A percentile compares a stretch with the other conserved stretches of the same genome.
Evolutionary conservation across 2,113 vertebrate species (phyloP).

Genomic region (Melanotaenia duboulayi): DNA sequence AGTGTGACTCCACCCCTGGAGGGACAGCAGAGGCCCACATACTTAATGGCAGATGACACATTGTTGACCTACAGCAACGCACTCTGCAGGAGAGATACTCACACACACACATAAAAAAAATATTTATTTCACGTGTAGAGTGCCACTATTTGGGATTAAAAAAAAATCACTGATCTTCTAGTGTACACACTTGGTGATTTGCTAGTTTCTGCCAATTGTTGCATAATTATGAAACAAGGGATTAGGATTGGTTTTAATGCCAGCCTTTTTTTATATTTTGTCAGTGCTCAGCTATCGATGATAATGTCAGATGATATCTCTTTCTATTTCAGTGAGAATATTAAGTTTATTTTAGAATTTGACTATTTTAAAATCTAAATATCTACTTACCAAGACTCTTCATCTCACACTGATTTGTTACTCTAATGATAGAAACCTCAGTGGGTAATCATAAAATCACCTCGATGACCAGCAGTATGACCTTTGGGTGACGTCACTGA

Average conservation of each 20-base stretch:
- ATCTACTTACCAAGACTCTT: too few relatives aligned
- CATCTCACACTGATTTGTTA: neutral
- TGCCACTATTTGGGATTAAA: conserved; percentile 6
- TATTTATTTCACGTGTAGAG: conserved; percentile 5
- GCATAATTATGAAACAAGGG: neutral
- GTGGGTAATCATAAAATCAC: neutral
- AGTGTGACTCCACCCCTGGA: conserved; percentile 34
- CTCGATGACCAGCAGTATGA: neutral
- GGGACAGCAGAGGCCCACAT: conserved; percentile 56
- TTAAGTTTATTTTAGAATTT: too few relatives aligned
- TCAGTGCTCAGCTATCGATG: too few relatives aligned
- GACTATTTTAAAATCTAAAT: too few relatives aligned
- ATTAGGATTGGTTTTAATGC: neutral
- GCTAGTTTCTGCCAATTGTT: neutral
- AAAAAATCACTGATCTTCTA: neutral
- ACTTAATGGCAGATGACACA: conserved; percentile 66
- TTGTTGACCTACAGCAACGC: conserved; percentile 62
- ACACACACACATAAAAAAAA: neutral
- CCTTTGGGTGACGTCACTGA: neutral
- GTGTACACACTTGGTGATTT: conserved; percentile 11
- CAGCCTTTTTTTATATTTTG: neutral
- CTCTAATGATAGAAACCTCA: conserved; percentile 10
- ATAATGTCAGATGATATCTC: too few relatives aligned
- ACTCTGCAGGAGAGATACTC: conserved; percentile 20
- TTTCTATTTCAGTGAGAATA: too few relatives aligned